These are phyloP conservation scores for Amblyjoppa fuscipennis DNA, from an alignment of 2,888 invertebrate species.

Conservation along the genomic window DNA sequence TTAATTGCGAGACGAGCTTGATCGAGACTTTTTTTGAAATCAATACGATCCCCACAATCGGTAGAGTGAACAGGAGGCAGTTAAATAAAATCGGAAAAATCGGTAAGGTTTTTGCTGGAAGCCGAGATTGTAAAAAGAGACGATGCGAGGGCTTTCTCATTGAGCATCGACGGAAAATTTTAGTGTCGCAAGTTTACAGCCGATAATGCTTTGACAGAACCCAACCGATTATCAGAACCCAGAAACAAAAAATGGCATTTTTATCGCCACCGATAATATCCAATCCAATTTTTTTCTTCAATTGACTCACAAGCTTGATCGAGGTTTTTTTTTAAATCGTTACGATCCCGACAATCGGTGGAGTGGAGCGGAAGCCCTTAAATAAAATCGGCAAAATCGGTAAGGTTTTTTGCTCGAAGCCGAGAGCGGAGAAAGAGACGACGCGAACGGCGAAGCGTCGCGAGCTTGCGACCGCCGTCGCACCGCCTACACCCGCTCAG, in stretches of 20 bases:
- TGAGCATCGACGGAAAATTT: conserved; percentile 31
- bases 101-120: too few relatives aligned
- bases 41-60: too few relatives aligned
- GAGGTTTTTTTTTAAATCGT: too few relatives aligned
- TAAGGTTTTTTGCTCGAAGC: not conserved
- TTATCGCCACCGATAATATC: too few relatives aligned
- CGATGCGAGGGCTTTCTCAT: not conserved
- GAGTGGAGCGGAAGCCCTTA: not conserved
- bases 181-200: conserved; percentile 4
- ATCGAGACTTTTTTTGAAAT: too few relatives aligned
- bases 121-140: too few relatives aligned
- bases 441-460: conserved; percentile 45
- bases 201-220: not conserved
- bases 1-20: too few relatives aligned
- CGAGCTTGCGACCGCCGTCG: conserved; percentile 69
- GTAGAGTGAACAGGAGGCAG: too few relatives aligned
- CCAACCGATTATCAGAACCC: too few relatives aligned
- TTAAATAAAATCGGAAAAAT: too few relatives aligned
- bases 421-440: conserved; percentile 12
- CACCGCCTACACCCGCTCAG: conserved; percentile 59
- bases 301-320: too few relatives aligned
- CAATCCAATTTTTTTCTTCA: not conserved
- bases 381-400: not conserved
- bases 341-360: too few relatives aligned
- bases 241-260: not conserved